These are phyloP conservation scores for Platerodrilus igneus DNA, from an alignment of 2,888 invertebrate species.

Conservation along the genomic window DNA sequence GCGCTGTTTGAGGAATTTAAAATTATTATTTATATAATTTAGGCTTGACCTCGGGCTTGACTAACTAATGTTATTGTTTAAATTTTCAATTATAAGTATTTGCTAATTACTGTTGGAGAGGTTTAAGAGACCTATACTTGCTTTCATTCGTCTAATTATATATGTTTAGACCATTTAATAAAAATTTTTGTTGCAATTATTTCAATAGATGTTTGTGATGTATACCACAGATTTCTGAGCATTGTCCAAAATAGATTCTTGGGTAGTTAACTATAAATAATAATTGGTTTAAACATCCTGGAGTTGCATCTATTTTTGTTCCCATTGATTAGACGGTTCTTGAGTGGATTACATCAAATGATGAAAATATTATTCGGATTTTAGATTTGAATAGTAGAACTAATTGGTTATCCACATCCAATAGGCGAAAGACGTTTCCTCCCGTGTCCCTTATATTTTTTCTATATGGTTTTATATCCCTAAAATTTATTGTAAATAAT, in stretches of 20 bases:
- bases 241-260: constrained; percentile 69
- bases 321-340: constrained; percentile 61
- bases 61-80: constrained; percentile 59
- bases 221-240: constrained; percentile 77
- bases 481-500: no score
- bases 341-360: constrained; percentile 63
- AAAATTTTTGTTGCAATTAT: constrained; percentile 53
- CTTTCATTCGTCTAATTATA: constrained; percentile 64
- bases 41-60: constrained; percentile 63
- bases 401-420: constrained; percentile 63
- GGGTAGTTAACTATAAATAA: constrained; percentile 58
- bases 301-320: constrained; percentile 62
- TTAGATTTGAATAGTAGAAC: constrained; percentile 56
- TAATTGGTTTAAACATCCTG: constrained; percentile 62
- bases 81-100: constrained; percentile 59
- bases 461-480: no score
- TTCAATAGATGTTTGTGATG: constrained; percentile 76
- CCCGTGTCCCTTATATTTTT: no score
- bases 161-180: constrained; percentile 55
- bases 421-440: constrained; percentile 59
- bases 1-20: constrained; percentile 67
- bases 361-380: constrained; percentile 60
- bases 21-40: no score
- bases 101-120: constrained; percentile 59
- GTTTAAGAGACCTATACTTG: constrained; percentile 69